Evolutionary conservation across 2,888 invertebrate species (phyloP), one percentile per base, ranked within the genome.

Genomic region (Fissipunctia ypsillon): DNA sequence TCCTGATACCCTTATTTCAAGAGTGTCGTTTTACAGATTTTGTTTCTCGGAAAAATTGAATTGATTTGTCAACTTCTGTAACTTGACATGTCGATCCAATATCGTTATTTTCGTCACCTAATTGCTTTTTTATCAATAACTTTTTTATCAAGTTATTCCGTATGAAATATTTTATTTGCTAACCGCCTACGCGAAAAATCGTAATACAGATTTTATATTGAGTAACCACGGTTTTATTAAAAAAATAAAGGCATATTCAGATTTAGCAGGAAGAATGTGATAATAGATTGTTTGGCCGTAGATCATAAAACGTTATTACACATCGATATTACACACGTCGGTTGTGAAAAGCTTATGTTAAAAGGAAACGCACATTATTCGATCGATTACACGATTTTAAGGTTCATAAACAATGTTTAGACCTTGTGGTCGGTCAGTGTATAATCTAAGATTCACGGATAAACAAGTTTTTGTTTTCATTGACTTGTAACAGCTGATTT

Each of bases 251-350:
- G 48, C 6, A 41, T 60, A 50, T 65, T 57, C 14, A 35, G 25
- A 57, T 60, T 31, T 43, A 19, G 38, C 52, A 28, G 45, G 22
- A 54, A 61, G n/a, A 67, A 70, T 80, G 22, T n/a, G 48, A 19
- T 71, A 56, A 69, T 73, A 41, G 56, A 61, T 61, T 45, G 56
- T 48, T 69, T 82, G n/a, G n/a, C n/a, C 31, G 43, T 12, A 45
- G 35, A 82, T 61, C 79, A 69, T 83, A 83, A 79, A 74, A 64
- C 2, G 19, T 56, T 73, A 78, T 69, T 50, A 69, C 63, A 38
- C 22, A 7, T 69, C 69, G 31, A 38, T 79, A 59, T 41, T 73
- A 65, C 28, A 48, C 70, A 79, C 48, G 69, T 78, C 25, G 50
- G n/a, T 35, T 63, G 74, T n/a, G 22, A 59, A 65, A 74, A 74